Evolutionary conservation across 2,113 vertebrate genomes (phyloP).

Genomic region (Arvicanthis niloticus): DNA sequence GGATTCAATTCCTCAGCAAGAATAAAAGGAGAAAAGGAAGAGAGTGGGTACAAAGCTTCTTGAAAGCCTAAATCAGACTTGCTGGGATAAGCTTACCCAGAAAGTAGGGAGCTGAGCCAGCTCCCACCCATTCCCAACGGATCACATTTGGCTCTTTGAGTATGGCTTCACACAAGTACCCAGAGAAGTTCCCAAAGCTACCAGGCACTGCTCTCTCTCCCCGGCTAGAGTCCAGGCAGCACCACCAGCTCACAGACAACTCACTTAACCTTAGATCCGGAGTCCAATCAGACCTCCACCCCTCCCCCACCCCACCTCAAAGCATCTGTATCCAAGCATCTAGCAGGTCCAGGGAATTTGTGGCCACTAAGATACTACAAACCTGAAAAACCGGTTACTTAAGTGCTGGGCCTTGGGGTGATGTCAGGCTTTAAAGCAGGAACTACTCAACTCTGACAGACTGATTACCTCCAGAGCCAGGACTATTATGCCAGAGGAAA

Average conservation of each 20-base stretch:
- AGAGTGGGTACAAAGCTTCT: not conserved
- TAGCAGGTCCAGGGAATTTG: not conserved
- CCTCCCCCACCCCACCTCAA: not conserved
- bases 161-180: not conserved
- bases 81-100: not conserved
- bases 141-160: not conserved
- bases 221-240: not conserved
- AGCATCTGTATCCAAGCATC: not conserved
- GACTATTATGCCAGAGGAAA: not conserved
- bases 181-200: not conserved
- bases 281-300: not conserved
- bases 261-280: not conserved
- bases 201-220: too few species aligned
- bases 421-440: not conserved
- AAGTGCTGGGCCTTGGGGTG: not conserved
- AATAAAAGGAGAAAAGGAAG: not conserved
- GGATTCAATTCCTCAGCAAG: conserved; percentile 27
- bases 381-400: conserved; percentile 63
- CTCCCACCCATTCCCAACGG: not conserved
- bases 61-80: not conserved
- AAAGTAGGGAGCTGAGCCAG: not conserved
- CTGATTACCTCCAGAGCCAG: not conserved
- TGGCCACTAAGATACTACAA: not conserved
- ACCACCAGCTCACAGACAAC: not conserved
- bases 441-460: not conserved